These are phyloP conservation scores for Anastatus disparis DNA, from an alignment of 1,140 invertebrate genomes.

Conservation along the genomic window DNA sequence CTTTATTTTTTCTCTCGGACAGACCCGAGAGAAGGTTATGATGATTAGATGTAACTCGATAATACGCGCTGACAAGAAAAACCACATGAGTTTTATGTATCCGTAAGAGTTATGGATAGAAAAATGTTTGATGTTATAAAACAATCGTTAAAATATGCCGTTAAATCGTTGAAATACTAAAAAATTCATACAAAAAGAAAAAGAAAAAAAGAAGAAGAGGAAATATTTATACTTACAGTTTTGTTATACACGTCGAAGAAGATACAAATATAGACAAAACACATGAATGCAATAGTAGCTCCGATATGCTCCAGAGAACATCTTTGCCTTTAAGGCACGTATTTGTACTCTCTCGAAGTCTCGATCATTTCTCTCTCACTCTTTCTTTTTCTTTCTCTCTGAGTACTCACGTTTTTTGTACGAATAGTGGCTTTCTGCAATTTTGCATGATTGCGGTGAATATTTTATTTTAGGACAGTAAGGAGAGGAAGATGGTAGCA, in stretches of 20 bases:
- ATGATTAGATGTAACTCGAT: slow-evolving; percentile 68
- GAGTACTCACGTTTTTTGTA: background rate
- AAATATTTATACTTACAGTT: too few relatives aligned
- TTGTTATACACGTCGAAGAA: too few relatives aligned
- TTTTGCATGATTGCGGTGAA: slow-evolving; percentile 41
- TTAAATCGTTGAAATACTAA: slow-evolving; percentile 63
- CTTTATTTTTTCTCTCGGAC: background rate
- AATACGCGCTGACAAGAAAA: slow-evolving; percentile 50
- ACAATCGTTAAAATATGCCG: slow-evolving; percentile 64
- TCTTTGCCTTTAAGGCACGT: slow-evolving; percentile 13
- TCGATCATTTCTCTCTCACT: background rate
- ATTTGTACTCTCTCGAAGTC: background rate
- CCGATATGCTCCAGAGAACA: slow-evolving; percentile 12
- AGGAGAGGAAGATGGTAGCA: too few relatives aligned
- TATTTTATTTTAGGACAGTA: slow-evolving; percentile 35
- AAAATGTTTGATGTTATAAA: slow-evolving; percentile 40
- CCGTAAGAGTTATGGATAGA: too few relatives aligned
- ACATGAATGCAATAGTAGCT: background rate
- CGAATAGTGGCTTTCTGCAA: slow-evolving; percentile 12
- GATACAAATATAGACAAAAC: too few relatives aligned
- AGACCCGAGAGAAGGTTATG: slow-evolving; percentile 53
- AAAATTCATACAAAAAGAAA: slow-evolving; percentile 64
- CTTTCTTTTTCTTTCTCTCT: slow-evolving; percentile 3
- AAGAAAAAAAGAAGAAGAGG: too few relatives aligned
- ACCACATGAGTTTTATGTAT: too few relatives aligned